Conservation (phyloP, 2,888 invertebrate species). For the Oscheius sp. region DNA sequence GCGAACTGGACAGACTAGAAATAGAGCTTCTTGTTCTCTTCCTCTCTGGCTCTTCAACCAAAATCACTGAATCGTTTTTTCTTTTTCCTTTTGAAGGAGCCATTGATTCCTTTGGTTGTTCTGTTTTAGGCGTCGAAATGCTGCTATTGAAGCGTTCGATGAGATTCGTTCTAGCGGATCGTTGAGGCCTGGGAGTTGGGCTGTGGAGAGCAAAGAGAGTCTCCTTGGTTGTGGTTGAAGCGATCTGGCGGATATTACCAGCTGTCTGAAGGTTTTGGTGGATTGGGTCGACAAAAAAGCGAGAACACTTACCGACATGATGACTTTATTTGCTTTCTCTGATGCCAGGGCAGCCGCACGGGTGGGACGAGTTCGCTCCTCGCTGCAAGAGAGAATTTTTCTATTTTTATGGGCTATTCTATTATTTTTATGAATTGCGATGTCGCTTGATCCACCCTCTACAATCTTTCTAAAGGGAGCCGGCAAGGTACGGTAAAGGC, state of each 20-base stretch:
- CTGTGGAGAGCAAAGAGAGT: slow-evolving; percentile 18
- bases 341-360: slow-evolving; percentile 29
- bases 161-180: slow-evolving; percentile 27
- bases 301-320: slow-evolving; percentile 20
- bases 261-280: neutral
- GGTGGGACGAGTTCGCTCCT: slow-evolving; percentile 23
- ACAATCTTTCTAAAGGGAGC: neutral
- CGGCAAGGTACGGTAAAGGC: neutral
- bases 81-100: neutral
- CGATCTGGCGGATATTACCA: too few species aligned
- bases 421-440: too few species aligned
- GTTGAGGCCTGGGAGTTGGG: slow-evolving; percentile 24
- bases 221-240: slow-evolving; percentile 8
- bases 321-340: slow-evolving; percentile 27
- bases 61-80: neutral
- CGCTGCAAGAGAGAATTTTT: slow-evolving; percentile 3
- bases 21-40: neutral
- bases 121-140: neutral
- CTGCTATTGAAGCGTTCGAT: slow-evolving; percentile 19
- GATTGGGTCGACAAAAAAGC: neutral
- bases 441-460: neutral
- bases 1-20: neutral
- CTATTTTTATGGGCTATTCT: too few species aligned
- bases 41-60: slow-evolving; percentile 8
- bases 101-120: neutral